Conservation (phyloP, 1,140 invertebrate species). For the Megathymus violae region DNA sequence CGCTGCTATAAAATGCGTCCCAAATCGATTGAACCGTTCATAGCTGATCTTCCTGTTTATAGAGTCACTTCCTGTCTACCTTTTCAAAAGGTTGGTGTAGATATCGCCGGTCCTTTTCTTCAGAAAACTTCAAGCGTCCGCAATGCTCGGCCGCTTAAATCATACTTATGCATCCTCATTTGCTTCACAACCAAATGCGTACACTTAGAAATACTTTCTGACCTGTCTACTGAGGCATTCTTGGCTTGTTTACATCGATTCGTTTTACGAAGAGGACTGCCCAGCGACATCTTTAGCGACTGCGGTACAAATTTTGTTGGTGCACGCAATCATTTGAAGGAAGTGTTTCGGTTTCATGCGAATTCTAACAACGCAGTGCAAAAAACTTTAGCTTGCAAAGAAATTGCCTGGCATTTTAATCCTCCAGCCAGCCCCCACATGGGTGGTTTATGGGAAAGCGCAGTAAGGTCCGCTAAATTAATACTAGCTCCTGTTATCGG, state of each 20-base stretch:
- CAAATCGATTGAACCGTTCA: conserved; percentile 12
- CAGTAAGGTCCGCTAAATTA: neutral
- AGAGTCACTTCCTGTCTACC: neutral
- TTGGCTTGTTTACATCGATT: neutral
- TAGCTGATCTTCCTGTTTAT: conserved; percentile 7
- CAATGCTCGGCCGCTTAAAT: neutral
- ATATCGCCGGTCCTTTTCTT: neutral
- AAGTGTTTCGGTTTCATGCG: neutral
- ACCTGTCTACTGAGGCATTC: neutral
- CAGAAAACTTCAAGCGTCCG: neutral
- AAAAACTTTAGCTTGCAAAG: neutral
- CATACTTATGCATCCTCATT: neutral
- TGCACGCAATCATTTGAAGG: neutral
- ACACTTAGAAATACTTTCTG: neutral
- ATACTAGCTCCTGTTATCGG: conserved; percentile 9
- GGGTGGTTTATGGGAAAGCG: conserved; percentile 5
- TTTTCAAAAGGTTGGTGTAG: neutral
- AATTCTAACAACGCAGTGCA: neutral
- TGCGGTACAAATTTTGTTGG: neutral
- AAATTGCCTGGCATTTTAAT: conserved; percentile 2
- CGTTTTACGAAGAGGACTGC: neutral
- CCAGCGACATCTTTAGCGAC: neutral
- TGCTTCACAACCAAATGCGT: neutral
- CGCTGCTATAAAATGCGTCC: conserved; percentile 9
- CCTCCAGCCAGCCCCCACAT: conserved; percentile 1